These are phyloP conservation scores for Drosophila cognata DNA, from an alignment of 2,888 invertebrate species.

Conservation along the genomic window DNA sequence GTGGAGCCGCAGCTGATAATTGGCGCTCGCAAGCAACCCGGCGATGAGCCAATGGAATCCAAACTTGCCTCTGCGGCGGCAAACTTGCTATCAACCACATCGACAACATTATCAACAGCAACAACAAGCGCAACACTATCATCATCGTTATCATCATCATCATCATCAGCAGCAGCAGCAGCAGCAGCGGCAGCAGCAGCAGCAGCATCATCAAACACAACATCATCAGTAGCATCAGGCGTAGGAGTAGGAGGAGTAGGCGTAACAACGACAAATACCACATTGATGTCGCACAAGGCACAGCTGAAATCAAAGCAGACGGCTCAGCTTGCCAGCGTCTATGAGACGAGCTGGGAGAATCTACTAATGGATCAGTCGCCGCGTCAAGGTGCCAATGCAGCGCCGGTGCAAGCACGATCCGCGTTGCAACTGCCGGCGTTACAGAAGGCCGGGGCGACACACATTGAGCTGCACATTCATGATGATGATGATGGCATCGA, in stretches of 20 bases:
- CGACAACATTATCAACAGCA: conserved; percentile 1
- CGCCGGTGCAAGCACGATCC: conserved; percentile 12
- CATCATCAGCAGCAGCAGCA: background rate
- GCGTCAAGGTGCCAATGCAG: conserved; percentile 31
- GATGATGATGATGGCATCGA: conserved; percentile 55
- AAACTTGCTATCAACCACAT: background rate
- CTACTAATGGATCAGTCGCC: conserved; percentile 79
- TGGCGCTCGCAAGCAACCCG: conserved; percentile 61
- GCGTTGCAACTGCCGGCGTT: background rate
- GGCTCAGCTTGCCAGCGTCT: conserved; percentile 84
- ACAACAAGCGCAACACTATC: background rate
- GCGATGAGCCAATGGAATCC: conserved; percentile 26
- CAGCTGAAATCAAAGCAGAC: conserved; percentile 83
- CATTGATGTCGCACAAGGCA: conserved; percentile 61
- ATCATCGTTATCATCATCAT: background rate
- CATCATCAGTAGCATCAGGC: background rate
- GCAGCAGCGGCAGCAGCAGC: background rate
- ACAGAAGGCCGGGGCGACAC: background rate
- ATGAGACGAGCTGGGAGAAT: conserved; percentile 86
- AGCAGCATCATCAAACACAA: conserved; percentile 1
- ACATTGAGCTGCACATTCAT: conserved; percentile 67
- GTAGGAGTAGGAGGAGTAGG: background rate
- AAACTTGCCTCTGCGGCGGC: background rate
- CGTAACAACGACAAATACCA: conserved; percentile 10
- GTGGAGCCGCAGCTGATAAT: conserved; percentile 86